phyloP scores from a whole-genome alignment of 2,797 vertebrate species.

The Neosilurus hyrtlii region DNA sequence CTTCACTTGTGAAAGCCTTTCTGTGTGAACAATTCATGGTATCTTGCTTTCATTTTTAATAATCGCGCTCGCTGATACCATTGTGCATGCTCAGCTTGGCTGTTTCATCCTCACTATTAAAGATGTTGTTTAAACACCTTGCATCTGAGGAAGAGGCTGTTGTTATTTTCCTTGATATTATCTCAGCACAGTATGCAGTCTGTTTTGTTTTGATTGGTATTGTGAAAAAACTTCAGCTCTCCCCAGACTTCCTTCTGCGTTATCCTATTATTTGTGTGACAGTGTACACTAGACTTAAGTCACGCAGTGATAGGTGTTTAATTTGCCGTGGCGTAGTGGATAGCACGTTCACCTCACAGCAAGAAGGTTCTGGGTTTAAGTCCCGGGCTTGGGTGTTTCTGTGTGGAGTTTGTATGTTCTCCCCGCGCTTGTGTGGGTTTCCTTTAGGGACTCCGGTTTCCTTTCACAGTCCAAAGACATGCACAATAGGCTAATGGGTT shows the following conservation, averaged over 20 bases:
- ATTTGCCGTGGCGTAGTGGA: not conserved
- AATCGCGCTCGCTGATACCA: not conserved
- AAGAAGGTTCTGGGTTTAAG: no score
- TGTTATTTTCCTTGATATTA: not conserved
- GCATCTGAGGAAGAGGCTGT: not conserved
- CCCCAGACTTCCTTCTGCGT: not conserved
- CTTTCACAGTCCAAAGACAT: no score
- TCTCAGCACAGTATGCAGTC: not conserved
- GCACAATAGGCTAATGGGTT: no score
- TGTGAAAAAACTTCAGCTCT: not conserved
- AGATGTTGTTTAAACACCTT: not conserved
- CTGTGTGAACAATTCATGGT: not conserved
- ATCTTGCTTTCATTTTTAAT: not conserved
- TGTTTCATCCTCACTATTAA: not conserved
- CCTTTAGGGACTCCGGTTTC: no score
- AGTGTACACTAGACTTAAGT: not conserved
- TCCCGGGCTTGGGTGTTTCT: no score
- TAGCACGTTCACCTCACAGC: no score
- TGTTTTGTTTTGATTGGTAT: not conserved
- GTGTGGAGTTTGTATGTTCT: no score
- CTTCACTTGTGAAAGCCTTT: not conserved
- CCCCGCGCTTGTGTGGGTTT: no score
- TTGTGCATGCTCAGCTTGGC: not conserved
- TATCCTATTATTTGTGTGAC: not conserved
- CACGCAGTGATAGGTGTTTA: not conserved